Evolutionary conservation across 2,113 vertebrate genomes (phyloP).

Genomic region (Psilopogon haemacephalus): DNA sequence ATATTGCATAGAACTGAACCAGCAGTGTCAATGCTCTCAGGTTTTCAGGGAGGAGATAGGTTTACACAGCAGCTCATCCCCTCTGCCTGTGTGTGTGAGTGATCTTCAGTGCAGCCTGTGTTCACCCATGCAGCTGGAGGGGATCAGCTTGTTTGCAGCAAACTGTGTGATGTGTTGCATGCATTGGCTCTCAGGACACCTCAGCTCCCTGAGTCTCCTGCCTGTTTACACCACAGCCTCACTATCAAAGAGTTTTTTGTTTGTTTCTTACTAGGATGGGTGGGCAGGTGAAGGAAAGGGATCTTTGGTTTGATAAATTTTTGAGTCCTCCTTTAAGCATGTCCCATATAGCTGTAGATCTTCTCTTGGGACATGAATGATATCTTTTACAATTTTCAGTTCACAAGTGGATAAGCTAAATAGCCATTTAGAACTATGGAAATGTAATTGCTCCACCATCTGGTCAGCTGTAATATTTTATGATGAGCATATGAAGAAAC

Average conservation of each 20-base stretch:
- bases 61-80: background rate
- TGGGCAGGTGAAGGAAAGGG: background rate
- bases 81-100: background rate
- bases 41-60: background rate
- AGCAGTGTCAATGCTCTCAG: background rate
- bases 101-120: background rate
- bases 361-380: conserved; percentile 33
- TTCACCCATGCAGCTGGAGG: background rate
- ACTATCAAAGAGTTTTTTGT: background rate
- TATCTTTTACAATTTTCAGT: conserved; percentile 47
- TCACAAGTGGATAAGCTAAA: conserved; percentile 66
- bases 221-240: background rate
- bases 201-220: background rate
- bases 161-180: background rate
- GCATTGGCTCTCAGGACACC: background rate
- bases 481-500: conserved; percentile 55
- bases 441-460: conserved; percentile 84
- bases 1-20: background rate
- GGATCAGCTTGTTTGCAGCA: background rate
- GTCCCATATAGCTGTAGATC: conserved; percentile 13
- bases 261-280: background rate
- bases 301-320: background rate
- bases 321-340: background rate
- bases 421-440: conserved; percentile 72
- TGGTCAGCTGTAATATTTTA: conserved; percentile 81